phyloP scores from a whole-genome alignment of 2,797 vertebrate genomes.

The Lithobates pipiens region DNA sequence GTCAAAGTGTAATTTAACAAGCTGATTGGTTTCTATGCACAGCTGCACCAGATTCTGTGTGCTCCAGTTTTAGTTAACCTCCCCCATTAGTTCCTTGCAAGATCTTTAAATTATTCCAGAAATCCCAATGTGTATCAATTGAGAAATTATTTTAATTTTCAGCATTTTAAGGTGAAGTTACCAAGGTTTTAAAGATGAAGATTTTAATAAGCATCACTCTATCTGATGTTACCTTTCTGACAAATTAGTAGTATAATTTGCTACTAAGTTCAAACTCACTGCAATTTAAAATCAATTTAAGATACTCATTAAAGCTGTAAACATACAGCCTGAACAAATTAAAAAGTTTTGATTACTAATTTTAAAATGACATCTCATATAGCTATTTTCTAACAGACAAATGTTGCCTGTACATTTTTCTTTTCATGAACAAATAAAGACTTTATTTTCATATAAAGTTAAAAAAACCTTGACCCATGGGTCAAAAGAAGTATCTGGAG shows the following conservation, averaged over 20 bases:
- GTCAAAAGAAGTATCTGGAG: not conserved
- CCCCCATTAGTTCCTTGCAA: not conserved
- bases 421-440: not conserved
- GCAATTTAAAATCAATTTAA: constrained; percentile 13
- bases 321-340: constrained; percentile 1
- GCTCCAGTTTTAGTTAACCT: no score
- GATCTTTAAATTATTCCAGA: not conserved
- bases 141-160: not conserved
- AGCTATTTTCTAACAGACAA: not conserved
- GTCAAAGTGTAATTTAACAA: no score
- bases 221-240: not conserved
- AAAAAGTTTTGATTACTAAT: constrained; percentile 6
- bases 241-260: constrained; percentile 5
- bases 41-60: no score
- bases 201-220: not conserved
- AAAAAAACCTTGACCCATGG: not conserved
- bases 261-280: constrained; percentile 1
- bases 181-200: not conserved
- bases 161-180: not conserved
- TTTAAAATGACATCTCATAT: not conserved
- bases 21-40: no score
- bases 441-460: not conserved
- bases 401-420: not conserved
- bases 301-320: constrained; percentile 9
- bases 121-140: not conserved